A percentile compares a stretch with the other conserved stretches of the same genome.
Evolutionary conservation across 2,888 invertebrate species (phyloP).

Genomic region (Drosophila anomelani): DNA sequence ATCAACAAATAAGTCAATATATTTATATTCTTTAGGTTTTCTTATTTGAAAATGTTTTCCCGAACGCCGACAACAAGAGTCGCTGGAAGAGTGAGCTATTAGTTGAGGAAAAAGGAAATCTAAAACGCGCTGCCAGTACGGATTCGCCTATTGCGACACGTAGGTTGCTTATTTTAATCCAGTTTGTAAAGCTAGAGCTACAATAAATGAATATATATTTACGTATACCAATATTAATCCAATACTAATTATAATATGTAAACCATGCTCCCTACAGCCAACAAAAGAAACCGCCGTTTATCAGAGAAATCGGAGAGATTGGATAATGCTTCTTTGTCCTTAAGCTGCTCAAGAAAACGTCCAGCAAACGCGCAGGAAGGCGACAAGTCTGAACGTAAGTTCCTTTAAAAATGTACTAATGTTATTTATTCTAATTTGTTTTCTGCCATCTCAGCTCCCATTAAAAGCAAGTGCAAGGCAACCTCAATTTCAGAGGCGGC

Average conservation of each 20-base stretch:
- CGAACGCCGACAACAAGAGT: background rate
- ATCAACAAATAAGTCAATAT: background rate
- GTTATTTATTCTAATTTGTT: background rate
- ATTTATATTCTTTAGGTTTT: conserved; percentile 11
- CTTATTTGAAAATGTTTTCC: conserved; percentile 27
- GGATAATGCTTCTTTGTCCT: background rate
- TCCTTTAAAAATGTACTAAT: too few relatives aligned
- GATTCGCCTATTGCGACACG: conserved; percentile 20
- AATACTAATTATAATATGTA: too few relatives aligned
- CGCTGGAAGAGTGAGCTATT: background rate
- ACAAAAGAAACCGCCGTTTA: conserved; percentile 14
- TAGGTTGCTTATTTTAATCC: conserved; percentile 2
- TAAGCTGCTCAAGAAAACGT: background rate
- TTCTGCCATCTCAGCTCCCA: background rate
- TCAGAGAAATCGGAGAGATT: conserved; percentile 18
- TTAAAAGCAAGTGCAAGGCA: background rate
- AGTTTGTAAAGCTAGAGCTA: too few relatives aligned
- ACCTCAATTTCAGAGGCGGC: background rate
- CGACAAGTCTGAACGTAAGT: conserved; percentile 10
- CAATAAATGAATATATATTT: too few relatives aligned
- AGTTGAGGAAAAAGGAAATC: background rate
- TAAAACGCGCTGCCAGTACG: conserved; percentile 16
- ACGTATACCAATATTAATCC: too few relatives aligned
- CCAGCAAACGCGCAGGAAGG: background rate
- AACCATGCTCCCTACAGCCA: background rate